Base-by-base conservation (phyloP, 1,140 invertebrate species). In the Lutraria rhynchaena region DNA sequence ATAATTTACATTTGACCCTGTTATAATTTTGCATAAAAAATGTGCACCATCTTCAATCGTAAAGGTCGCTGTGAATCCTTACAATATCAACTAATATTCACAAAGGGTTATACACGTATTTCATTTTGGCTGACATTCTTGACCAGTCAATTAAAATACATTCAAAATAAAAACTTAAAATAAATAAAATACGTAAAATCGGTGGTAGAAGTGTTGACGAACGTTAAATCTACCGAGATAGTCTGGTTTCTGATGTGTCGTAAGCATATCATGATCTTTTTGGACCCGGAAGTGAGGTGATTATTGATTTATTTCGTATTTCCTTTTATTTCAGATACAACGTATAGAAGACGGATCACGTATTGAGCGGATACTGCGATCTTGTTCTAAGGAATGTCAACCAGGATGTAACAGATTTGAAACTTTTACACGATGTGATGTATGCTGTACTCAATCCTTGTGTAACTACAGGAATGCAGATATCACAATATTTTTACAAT, bases 381-480 rank as follows among this genome's bases (percentile, higher is more conserved):
- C 61, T 27, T 65, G 61, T 33, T 24, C 61, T 1, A 17, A 44
- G n/a, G 19, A 65, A 22, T 65, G 61, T 44, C 22, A 65, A 7
- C 61, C 61, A 1, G 61, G 61, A 44, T 65, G 61, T 24, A n/a
- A 46, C 19, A 41, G 61, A 44, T 46, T 15, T 13, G 19, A 65
- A 24, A 24, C 61, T 24, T 35, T 65, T 0, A 65, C 41, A 46
- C 35, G 37, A 7, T 65, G 61, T 44, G 61, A 65, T 7, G 24
- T 22, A 35, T 65, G 61, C n/a, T 65, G 61, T 22, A 65, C 61
- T 11, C 61, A 65, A 44, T 41, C 61, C 15, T 41, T 65, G 3
- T 65, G 61, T 15, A 65, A 65, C 17, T n/a, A 24, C 9, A 41
- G 61, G 7, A 65, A 65, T 22, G 61, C 41, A 7, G 61, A 35